Evolutionary conservation across 2,888 invertebrate genomes (phyloP).

Genomic region (Drosophila cracens): DNA sequence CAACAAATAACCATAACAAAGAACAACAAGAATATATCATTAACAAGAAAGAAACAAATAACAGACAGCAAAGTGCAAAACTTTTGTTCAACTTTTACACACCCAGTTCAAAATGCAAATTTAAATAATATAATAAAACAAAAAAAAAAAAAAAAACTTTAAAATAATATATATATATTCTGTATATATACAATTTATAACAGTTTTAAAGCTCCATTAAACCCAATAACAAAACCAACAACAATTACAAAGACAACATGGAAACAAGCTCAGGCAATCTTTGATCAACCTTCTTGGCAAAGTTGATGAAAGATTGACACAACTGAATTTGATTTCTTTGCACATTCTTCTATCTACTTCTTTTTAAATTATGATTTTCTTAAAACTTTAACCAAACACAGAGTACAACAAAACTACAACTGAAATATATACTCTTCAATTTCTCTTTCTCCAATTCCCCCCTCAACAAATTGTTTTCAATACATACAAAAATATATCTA

Average conservation of each 20-base stretch:
- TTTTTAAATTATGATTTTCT: constrained; percentile 50
- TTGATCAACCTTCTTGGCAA: constrained; percentile 44
- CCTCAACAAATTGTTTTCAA: constrained; percentile 63
- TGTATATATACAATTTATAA: constrained; percentile 18
- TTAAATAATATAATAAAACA: constrained; percentile 54
- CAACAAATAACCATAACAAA: constrained; percentile 45
- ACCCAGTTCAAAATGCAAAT: constrained; percentile 85
- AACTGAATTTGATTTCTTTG: constrained; percentile 42
- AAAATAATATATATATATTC: constrained; percentile 22
- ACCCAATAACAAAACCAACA: constrained; percentile 44
- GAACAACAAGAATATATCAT: constrained; percentile 38
- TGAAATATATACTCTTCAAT: constrained; percentile 74
- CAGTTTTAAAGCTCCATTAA: constrained; percentile 32
- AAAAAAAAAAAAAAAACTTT: background rate
- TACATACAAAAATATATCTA: constrained; percentile 61
- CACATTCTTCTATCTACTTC: constrained; percentile 41
- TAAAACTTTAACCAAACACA: constrained; percentile 42
- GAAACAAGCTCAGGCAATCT: constrained; percentile 37
- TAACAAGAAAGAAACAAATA: constrained; percentile 49
- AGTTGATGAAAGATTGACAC: constrained; percentile 41
- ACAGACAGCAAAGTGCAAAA: constrained; percentile 60
- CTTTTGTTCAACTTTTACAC: constrained; percentile 69
- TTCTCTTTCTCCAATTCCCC: constrained; percentile 80
- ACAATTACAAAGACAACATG: constrained; percentile 42
- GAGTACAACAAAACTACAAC: constrained; percentile 50